Percentiles rank a stretch among this genome's conserved stretches.
phyloP scores from a whole-genome alignment of 2,888 invertebrate species.

The Tiliacea aurago region DNA sequence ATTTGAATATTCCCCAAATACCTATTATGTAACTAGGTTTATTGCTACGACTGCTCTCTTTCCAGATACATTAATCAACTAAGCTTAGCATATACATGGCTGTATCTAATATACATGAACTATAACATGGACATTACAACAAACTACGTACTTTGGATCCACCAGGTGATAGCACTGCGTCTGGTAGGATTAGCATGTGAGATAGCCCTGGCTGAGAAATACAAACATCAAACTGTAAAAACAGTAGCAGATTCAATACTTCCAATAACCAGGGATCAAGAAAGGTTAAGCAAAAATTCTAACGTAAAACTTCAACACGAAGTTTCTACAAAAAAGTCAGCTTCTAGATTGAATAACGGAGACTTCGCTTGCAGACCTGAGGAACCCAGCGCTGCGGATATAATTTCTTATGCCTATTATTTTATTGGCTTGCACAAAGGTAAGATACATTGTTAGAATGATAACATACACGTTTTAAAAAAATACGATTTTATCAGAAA shows the following conservation, averaged over 20 bases:
- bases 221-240: constrained; percentile 19
- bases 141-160: constrained; percentile 94
- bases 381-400: constrained; percentile 90
- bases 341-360: constrained; percentile 11
- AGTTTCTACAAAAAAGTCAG: background rate
- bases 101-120: constrained; percentile 94
- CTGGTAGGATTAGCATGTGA: constrained; percentile 96
- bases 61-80: constrained; percentile 93
- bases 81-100: constrained; percentile 94
- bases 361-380: constrained; percentile 72
- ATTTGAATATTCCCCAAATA: too few relatives aligned
- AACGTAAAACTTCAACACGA: background rate
- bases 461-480: background rate
- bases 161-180: constrained; percentile 95
- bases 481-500: too few relatives aligned
- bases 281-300: background rate
- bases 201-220: constrained; percentile 82
- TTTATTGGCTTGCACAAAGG: constrained; percentile 97
- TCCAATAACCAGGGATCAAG: background rate
- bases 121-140: constrained; percentile 92
- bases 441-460: constrained; percentile 6
- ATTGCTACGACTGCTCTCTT: constrained; percentile 59
- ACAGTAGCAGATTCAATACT: background rate
- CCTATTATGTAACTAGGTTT: too few relatives aligned
- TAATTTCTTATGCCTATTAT: constrained; percentile 94